Base-by-base conservation (phyloP, 2,113 vertebrate genomes). In the Sinocyclocheilus maitianheensis region DNA sequence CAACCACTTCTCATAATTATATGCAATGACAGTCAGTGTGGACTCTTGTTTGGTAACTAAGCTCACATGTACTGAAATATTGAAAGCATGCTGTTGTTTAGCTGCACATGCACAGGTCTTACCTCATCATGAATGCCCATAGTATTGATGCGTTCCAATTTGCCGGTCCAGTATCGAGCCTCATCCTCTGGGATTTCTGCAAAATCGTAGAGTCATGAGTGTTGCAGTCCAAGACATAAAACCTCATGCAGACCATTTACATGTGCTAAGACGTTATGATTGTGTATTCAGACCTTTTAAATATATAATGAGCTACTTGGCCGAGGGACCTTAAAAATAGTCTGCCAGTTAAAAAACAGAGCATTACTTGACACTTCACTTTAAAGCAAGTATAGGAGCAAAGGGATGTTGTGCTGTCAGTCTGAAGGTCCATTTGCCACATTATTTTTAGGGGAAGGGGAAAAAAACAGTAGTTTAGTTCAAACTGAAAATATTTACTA, bases 131-230 rank as follows among this genome's bases (percentile, higher is more conserved):
- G 94, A 71, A 96, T 93, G 89, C 89, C 93, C 91, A 97, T 93
- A 22, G 95, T 94, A 92, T 98, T 99, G 88, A 99, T 96, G 90
- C 94, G 95, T 69, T 97, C 97, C 86, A 99, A 91, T 91, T 97
- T 98, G 80, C 95, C 94, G 8, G 97, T 97, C 98, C 97, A 99
- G 87, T 98, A 99, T 91, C 95, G 95, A n/a, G 97, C 98, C 90
- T 99, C 98, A 53, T 99, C 97, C 89, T 99, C 97, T 79, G 98
- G 98, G 85, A 99, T 99, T 93, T 99, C 98, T 99, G 87, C 77
- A 1, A 82, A 60, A 88, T 88, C 85, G 88, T 4, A 12, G n/a
- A 55, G 40, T 14, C 4, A 30, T 51, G 51, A 40, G 24, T n/a
- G 16, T 12, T 78, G 76, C 3, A 13, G 72, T 87, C 84, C 85